phyloP scores from a whole-genome alignment of 2,888 invertebrate species.

The Mellilla xanthometata region DNA sequence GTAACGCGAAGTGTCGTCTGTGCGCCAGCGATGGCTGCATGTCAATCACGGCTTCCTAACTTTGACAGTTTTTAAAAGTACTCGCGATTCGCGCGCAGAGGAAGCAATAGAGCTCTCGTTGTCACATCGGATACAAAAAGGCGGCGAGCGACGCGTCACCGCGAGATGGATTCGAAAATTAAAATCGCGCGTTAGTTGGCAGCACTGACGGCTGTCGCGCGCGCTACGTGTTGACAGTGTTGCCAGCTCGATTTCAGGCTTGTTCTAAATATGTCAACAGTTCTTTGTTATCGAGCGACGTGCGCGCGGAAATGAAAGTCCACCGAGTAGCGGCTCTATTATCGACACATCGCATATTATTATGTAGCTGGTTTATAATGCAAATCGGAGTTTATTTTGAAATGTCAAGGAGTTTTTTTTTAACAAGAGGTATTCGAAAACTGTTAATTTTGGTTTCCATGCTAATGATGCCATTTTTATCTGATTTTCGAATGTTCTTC shows the following conservation, averaged over 20 bases:
- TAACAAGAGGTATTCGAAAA: too few species aligned
- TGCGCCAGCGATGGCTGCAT: slow-evolving; percentile 41
- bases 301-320: slow-evolving; percentile 80
- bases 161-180: slow-evolving; percentile 78
- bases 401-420: slow-evolving; percentile 29
- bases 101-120: slow-evolving; percentile 64
- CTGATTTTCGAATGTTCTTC: too few species aligned
- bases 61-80: slow-evolving; percentile 66
- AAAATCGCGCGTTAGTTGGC: slow-evolving; percentile 72
- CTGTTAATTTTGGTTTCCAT: too few species aligned
- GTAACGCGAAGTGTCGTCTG: slow-evolving; percentile 30
- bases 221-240: slow-evolving; percentile 41
- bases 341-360: slow-evolving; percentile 68
- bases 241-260: slow-evolving; percentile 78
- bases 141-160: slow-evolving; percentile 56
- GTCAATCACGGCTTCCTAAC: slow-evolving; percentile 56
- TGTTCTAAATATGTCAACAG: slow-evolving; percentile 82
- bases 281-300: slow-evolving; percentile 78
- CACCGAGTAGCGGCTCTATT: slow-evolving; percentile 70
- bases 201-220: slow-evolving; percentile 72
- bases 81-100: slow-evolving; percentile 40
- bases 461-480: too few species aligned
- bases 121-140: slow-evolving; percentile 67
- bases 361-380: slow-evolving; percentile 40
- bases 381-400: slow-evolving; percentile 37